Conservation (phyloP, 2,888 invertebrate species). For the Pammene fasciana region DNA sequence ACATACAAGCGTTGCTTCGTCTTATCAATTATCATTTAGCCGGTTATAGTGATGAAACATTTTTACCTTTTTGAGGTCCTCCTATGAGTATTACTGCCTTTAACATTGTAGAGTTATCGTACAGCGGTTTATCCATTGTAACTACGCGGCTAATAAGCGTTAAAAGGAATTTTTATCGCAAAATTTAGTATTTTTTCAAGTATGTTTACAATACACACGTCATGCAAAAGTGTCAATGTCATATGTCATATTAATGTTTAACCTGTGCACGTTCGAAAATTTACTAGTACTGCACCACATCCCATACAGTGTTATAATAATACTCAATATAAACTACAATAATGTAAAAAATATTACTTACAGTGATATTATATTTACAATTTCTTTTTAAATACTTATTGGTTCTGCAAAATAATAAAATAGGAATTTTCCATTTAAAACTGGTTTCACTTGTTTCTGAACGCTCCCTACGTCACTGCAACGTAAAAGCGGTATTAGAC, state of each 20-base stretch:
- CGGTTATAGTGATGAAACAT: constrained; percentile 52
- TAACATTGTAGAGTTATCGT: constrained; percentile 76
- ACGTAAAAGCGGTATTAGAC: too few relatives aligned
- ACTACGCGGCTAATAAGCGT: neutral
- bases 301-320: too few relatives aligned
- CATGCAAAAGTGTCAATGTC: constrained; percentile 9
- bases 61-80: constrained; percentile 95
- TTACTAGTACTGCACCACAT: too few relatives aligned
- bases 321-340: too few relatives aligned
- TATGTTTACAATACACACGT: constrained; percentile 40
- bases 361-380: too few relatives aligned
- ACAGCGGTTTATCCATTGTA: constrained; percentile 21
- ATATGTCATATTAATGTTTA: neutral
- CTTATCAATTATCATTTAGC: constrained; percentile 43
- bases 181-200: constrained; percentile 9
- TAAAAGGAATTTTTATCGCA: neutral
- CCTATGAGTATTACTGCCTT: constrained; percentile 96
- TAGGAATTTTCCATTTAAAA: too few relatives aligned
- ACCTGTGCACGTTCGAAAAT: neutral
- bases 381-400: too few relatives aligned
- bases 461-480: too few relatives aligned
- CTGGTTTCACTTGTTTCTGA: too few relatives aligned
- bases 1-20: neutral
- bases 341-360: too few relatives aligned
- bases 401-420: too few relatives aligned